Conservation (phyloP, 2,888 invertebrate genomes). For the Drosophila putrida region DNA sequence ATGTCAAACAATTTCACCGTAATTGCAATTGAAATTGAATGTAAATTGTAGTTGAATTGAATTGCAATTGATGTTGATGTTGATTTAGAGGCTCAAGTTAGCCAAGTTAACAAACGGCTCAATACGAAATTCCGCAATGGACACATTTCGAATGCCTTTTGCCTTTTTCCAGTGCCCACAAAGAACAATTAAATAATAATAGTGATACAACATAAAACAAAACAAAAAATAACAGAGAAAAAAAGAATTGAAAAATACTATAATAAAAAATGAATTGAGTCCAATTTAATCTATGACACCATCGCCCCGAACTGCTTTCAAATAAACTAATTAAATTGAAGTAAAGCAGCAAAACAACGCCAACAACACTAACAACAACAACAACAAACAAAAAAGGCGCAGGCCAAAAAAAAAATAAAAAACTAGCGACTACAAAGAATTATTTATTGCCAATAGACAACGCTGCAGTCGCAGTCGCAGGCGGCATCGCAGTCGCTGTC, state of each 20-base stretch:
- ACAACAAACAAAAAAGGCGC: slow-evolving; percentile 29
- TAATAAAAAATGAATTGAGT: slow-evolving; percentile 53
- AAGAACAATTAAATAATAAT: slow-evolving; percentile 62
- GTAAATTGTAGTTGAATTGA: slow-evolving; percentile 11
- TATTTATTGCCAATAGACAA: slow-evolving; percentile 71
- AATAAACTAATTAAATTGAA: slow-evolving; percentile 80
- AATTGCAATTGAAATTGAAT: slow-evolving; percentile 28
- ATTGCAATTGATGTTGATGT: slow-evolving; percentile 48
- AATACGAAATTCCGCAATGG: slow-evolving; percentile 47
- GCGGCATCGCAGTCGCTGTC: slow-evolving; percentile 7
- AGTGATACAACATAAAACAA: slow-evolving; percentile 6
- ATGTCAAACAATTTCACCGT: slow-evolving; percentile 41
- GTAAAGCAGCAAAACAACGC: slow-evolving; percentile 55
- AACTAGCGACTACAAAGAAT: slow-evolving; percentile 63
- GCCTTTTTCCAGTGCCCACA: slow-evolving; percentile 27
- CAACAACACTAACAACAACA: slow-evolving; percentile 19
- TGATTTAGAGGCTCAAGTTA: slow-evolving; percentile 45
- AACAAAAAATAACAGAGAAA: slow-evolving; percentile 22
- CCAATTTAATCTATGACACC: slow-evolving; percentile 80
- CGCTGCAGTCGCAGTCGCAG: slow-evolving; percentile 5
- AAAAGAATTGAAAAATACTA: slow-evolving; percentile 13
- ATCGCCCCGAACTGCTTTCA: slow-evolving; percentile 79
- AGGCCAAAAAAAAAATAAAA: slow-evolving; percentile 32
- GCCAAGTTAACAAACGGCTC: slow-evolving; percentile 40
- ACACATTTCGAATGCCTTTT: slow-evolving; percentile 33